Conservation (phyloP, 2,113 vertebrate genomes). For the Phaethornis superciliosus region DNA sequence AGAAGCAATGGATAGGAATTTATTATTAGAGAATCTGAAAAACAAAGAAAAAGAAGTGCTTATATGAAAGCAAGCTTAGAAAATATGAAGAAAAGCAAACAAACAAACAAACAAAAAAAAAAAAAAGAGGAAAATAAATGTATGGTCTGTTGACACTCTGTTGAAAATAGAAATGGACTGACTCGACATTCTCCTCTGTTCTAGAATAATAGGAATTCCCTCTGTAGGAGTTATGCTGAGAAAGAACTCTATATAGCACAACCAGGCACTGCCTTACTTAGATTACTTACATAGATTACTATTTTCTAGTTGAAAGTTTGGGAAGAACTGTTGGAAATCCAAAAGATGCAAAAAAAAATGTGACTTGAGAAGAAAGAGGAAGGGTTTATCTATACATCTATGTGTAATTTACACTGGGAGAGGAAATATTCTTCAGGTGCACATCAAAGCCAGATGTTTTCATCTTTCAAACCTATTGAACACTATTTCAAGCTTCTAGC, state of each 20-base stretch:
- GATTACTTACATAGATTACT: background rate
- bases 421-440: background rate
- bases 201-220: background rate
- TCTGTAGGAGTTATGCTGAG: background rate
- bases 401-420: background rate
- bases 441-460: background rate
- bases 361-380: background rate
- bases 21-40: background rate
- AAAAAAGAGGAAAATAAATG: background rate
- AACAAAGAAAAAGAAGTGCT: background rate
- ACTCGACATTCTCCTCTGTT: background rate
- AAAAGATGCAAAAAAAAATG: background rate
- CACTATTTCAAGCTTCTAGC: background rate
- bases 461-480: background rate
- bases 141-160: background rate
- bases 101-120: no score
- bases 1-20: background rate
- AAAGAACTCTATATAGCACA: background rate
- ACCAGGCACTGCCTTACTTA: no score
- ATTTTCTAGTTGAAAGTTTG: background rate
- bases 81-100: background rate
- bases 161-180: no score
- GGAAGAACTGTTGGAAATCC: background rate
- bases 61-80: background rate
- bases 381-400: fast-evolving